These are phyloP conservation scores for Metaphire vulgaris DNA, from an alignment of 1,140 invertebrate genomes.

Conservation along the genomic window DNA sequence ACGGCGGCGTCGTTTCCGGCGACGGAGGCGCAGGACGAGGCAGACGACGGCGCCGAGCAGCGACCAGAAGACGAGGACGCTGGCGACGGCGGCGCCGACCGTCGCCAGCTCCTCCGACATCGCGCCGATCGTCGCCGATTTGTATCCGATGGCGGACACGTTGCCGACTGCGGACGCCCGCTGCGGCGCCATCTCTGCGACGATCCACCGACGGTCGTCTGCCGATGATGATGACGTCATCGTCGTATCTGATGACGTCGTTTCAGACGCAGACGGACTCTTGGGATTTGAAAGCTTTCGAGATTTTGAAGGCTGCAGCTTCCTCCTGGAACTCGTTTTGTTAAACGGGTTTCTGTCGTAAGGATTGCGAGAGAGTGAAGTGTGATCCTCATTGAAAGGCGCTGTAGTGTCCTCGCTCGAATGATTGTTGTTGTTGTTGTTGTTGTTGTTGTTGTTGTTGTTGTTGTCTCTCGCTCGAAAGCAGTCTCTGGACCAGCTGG, in stretches of 20 bases:
- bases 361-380: too few species aligned
- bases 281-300: background rate
- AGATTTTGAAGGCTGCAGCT: background rate
- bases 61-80: background rate
- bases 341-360: too few species aligned
- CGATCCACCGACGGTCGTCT: background rate
- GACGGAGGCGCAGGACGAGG: background rate
- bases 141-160: background rate
- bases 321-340: background rate
- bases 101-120: background rate
- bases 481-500: too few species aligned
- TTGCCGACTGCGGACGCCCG: background rate
- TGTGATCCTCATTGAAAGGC: too few species aligned
- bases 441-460: too few species aligned
- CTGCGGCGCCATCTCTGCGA: background rate
- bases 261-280: background rate
- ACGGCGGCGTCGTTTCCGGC: background rate
- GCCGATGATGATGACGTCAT: background rate
- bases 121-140: background rate
- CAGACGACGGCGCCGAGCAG: background rate
- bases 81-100: background rate
- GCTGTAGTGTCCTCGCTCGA: too few species aligned
- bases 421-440: too few species aligned
- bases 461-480: too few species aligned
- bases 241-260: background rate